Percentiles rank a stretch among this genome's conserved stretches.
These are phyloP conservation scores for Scaptomyza polygonia DNA, from an alignment of 2,888 invertebrate species.

Conservation along the genomic window DNA sequence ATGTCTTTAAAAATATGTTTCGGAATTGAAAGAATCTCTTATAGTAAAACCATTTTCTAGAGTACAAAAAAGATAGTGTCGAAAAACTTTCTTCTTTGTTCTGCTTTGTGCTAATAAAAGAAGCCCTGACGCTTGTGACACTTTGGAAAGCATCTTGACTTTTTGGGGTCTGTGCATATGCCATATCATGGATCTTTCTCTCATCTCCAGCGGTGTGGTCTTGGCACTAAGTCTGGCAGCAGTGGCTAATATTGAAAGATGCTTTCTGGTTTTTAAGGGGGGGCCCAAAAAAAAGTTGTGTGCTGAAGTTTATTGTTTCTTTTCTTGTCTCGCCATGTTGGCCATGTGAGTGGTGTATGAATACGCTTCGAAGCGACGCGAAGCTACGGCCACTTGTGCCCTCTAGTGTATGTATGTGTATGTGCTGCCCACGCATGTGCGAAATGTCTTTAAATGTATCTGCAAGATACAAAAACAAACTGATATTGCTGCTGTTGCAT, in stretches of 20 bases:
- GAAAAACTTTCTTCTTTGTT: constrained; percentile 14
- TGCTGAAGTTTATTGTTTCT: constrained; percentile 52
- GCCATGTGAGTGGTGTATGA: constrained; percentile 27
- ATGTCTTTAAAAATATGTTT: neutral
- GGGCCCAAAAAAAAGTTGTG: constrained; percentile 32
- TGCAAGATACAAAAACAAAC: constrained; percentile 44
- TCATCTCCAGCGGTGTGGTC: constrained; percentile 16
- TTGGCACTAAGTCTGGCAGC: constrained; percentile 24
- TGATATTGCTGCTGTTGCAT: constrained; percentile 37
- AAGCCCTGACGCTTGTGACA: constrained; percentile 67
- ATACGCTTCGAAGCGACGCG: constrained; percentile 7
- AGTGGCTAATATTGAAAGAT: constrained; percentile 51
- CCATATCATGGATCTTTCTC: neutral
- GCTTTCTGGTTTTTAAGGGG: constrained; percentile 19
- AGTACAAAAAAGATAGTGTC: constrained; percentile 1
- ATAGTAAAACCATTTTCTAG: constrained; percentile 8
- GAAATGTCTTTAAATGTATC: constrained; percentile 60
- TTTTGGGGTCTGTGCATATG: constrained; percentile 22
- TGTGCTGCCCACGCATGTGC: constrained; percentile 55
- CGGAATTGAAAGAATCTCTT: neutral
- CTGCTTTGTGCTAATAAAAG: constrained; percentile 46
- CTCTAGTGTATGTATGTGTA: constrained; percentile 4
- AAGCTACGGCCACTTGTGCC: constrained; percentile 35
- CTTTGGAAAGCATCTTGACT: constrained; percentile 54
- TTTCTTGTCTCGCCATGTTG: constrained; percentile 51